Percentiles rank a stretch among this genome's conserved stretches.
Evolutionary conservation across 1,140 invertebrate genomes (phyloP).

Genomic region (Drosophila pachea): DNA sequence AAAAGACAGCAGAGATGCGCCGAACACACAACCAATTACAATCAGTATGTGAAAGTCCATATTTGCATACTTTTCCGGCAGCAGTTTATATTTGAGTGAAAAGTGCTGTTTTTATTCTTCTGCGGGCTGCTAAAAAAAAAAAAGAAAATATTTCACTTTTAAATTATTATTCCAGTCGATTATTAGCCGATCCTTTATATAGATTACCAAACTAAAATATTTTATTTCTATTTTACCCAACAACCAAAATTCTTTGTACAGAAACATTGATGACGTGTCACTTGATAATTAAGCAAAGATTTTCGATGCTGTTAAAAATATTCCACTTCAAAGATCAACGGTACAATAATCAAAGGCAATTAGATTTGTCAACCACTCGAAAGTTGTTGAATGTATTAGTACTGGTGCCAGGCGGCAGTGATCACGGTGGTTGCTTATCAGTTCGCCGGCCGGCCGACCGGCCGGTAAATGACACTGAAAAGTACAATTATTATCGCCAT

Average conservation of each 20-base stretch:
- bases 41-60: slow-evolving; percentile 79
- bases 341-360: slow-evolving; percentile 42
- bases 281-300: slow-evolving; percentile 33
- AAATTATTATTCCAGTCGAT: too few relatives aligned
- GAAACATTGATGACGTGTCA: slow-evolving; percentile 55
- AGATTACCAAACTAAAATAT: too few relatives aligned
- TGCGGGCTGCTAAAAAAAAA: slow-evolving; percentile 35
- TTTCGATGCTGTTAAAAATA: slow-evolving; percentile 20
- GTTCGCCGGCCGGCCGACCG: slow-evolving; percentile 54
- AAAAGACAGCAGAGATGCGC: slow-evolving; percentile 73
- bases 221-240: too few relatives aligned
- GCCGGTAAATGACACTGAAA: slow-evolving; percentile 50
- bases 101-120: slow-evolving; percentile 2
- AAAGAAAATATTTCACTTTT: not conserved
- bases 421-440: slow-evolving; percentile 57
- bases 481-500: slow-evolving; percentile 37
- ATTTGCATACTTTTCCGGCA: slow-evolving; percentile 73
- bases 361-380: slow-evolving; percentile 33
- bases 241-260: not conserved
- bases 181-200: too few relatives aligned
- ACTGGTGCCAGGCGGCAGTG: not conserved
- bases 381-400: slow-evolving; percentile 12
- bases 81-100: slow-evolving; percentile 7
- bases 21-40: slow-evolving; percentile 75
- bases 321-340: slow-evolving; percentile 46